A percentile compares a stretch with the other conserved stretches of the same genome.
phyloP scores from a whole-genome alignment of 2,797 vertebrate genomes.

The Danio albolineatus region DNA sequence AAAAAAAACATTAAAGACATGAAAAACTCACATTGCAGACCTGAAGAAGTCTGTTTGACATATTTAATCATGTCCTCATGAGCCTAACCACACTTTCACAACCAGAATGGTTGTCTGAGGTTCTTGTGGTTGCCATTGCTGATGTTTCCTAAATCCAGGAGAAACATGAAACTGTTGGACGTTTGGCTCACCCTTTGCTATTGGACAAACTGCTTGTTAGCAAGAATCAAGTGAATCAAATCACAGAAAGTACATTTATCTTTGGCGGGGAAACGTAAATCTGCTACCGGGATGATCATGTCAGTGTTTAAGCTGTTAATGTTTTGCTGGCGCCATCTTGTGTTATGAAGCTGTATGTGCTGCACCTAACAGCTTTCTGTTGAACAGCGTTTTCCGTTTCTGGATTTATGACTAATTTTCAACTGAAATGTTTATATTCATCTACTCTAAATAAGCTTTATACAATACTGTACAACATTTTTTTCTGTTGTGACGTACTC shows the following conservation, averaged over 20 bases:
- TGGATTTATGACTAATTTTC: not conserved
- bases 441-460: no score
- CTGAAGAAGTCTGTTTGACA: conserved; percentile 35
- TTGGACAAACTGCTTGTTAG: conserved; percentile 36
- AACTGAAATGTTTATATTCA: not conserved
- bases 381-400: no score
- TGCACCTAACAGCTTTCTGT: not conserved
- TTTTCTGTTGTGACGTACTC: no score
- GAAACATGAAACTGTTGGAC: conserved; percentile 63
- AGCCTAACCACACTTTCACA: conserved; percentile 64
- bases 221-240: conserved; percentile 43
- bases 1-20: conserved; percentile 45
- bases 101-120: conserved; percentile 66
- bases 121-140: conserved; percentile 67
- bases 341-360: conserved; percentile 51
- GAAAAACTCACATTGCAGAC: conserved; percentile 34
- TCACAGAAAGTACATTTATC: conserved; percentile 24
- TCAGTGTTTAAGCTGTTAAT: not conserved
- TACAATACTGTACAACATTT: no score
- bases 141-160: conserved; percentile 65
- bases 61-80: conserved; percentile 63
- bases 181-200: conserved; percentile 54
- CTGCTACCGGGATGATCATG: not conserved
- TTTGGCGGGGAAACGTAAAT: not conserved
- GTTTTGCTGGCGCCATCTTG: conserved; percentile 69